Evolutionary conservation across 1,140 invertebrate genomes (phyloP), one percentile per base, ranked within the genome.

Genomic region (Trialeurodes vaporariorum): DNA sequence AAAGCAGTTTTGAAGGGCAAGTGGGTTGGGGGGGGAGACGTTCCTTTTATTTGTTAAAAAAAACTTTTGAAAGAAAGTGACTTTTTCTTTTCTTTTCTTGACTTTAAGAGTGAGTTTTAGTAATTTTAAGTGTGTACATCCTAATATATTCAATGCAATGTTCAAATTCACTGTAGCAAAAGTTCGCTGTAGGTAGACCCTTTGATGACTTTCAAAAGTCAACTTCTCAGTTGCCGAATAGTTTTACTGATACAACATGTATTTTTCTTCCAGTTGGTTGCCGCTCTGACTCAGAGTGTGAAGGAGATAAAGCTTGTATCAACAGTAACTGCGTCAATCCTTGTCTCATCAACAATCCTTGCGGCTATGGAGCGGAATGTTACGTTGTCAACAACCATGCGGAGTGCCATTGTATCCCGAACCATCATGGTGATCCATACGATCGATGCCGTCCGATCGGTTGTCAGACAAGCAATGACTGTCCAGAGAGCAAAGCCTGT

Each of bases 401-500:
- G 1, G 82, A 90, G 71, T 96, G 93, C 76, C 83, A 87, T 63
- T 96, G 93, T 74, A 79, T 83, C 11, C 83, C 85, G 69, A 92
- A 92, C 61, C 92, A 88, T 72, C 83, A 90, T 70, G 91, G 92
- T 58, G 89, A 94, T 79, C 86, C 91, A 1, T 84, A 85, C 68
- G 83, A 85, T 24, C 83, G 86, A 65, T 94, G 92, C 73, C 81
- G 83, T 67, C 82, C 90, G 9, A 85, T 94, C 59, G 93, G 92
- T n/a, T 96, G 93, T 79, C 84, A 86, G 72, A 88, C 88, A 66
- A 92, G 94, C 76, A 88, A 88, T 68, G 93, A 96, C 69, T 96
- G 93, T 79, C 90, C 92, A 1, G 79, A 81, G 34, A 88, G 94
- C 72, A 86, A 88, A 74, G 86, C 90, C 70, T 96, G 93, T 75